Percentiles rank a stretch among this genome's conserved stretches.
These are phyloP conservation scores for Florisuga fusca DNA, from an alignment of 2,797 vertebrate species.

Conservation along the genomic window DNA sequence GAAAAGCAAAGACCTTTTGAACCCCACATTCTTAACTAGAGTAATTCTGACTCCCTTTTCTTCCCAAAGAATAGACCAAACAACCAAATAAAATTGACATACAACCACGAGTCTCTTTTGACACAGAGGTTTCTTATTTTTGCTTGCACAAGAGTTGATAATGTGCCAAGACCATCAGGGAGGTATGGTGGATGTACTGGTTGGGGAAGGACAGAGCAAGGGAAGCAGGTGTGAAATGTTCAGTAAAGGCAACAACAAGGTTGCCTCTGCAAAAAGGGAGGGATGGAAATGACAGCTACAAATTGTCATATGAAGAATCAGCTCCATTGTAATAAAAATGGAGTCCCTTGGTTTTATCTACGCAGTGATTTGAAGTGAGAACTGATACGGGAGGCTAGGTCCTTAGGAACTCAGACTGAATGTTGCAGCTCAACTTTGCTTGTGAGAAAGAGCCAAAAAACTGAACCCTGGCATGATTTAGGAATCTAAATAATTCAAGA, in stretches of 20 bases:
- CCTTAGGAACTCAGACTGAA: neutral
- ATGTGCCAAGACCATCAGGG: neutral
- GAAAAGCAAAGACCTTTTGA: neutral
- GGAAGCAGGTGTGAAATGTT: neutral
- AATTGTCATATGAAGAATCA: neutral
- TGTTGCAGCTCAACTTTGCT: neutral
- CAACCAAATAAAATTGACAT: slow-evolving; percentile 48
- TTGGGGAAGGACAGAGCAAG: neutral
- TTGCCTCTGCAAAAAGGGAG: neutral
- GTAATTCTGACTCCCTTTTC: neutral
- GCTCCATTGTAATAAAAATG: neutral
- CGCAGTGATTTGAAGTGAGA: neutral
- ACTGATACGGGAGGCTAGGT: neutral
- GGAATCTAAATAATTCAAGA: neutral
- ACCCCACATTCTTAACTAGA: slow-evolving; percentile 1
- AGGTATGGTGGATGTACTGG: neutral
- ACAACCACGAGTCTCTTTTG: neutral
- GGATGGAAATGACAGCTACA: neutral
- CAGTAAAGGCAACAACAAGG: neutral
- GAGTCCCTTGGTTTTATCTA: neutral
- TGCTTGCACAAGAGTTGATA: neutral
- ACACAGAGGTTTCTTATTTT: slow-evolving; percentile 32
- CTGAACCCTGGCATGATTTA: neutral
- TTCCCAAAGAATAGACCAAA: neutral
- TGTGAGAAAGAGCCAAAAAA: neutral